Percentiles rank a stretch among this genome's conserved stretches.
These are phyloP conservation scores for Unio pictorum DNA, from an alignment of 2,888 invertebrate species.

Conservation along the genomic window DNA sequence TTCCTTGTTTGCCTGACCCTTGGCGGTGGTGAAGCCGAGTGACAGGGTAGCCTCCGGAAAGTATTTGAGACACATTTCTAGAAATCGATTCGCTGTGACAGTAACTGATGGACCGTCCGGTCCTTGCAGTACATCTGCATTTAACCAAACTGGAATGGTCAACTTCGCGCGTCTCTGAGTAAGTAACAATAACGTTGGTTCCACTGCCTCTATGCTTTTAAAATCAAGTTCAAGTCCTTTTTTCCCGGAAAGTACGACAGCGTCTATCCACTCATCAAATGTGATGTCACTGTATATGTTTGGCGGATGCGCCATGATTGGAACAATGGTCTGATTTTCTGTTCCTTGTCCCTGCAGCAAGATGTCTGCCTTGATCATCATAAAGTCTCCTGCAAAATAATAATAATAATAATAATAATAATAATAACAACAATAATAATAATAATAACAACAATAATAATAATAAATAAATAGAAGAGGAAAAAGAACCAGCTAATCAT, in stretches of 20 bases:
- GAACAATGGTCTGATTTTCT: slow-evolving; percentile 74
- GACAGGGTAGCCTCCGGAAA: slow-evolving; percentile 81
- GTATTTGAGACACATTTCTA: slow-evolving; percentile 75
- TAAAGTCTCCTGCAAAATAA: slow-evolving; percentile 75
- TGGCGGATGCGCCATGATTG: slow-evolving; percentile 85
- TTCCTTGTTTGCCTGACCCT: slow-evolving; percentile 74
- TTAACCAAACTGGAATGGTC: slow-evolving; percentile 82
- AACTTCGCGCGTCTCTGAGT: slow-evolving; percentile 15
- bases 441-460: too few relatives aligned
- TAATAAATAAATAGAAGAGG: too few relatives aligned
- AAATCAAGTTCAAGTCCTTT: slow-evolving; percentile 86
- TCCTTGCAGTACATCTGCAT: slow-evolving; percentile 87
- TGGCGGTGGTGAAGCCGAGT: slow-evolving; percentile 88
- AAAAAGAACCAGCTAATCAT: too few relatives aligned
- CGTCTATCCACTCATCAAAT: slow-evolving; percentile 80
- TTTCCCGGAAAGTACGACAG: slow-evolving; percentile 73
- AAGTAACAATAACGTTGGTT: slow-evolving; percentile 58
- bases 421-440: too few relatives aligned
- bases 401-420: too few relatives aligned
- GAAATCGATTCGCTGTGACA: slow-evolving; percentile 79
- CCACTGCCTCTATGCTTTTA: slow-evolving; percentile 81
- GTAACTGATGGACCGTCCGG: slow-evolving; percentile 78
- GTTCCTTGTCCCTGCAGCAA: slow-evolving; percentile 74
- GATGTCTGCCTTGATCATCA: slow-evolving; percentile 91
- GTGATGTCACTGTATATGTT: slow-evolving; percentile 81